Evolutionary conservation across 35 echinoderm and acorn worm genomes (phyloP), one percentile per base, ranked within the genome.

Genomic region (Antedon bifida): DNA sequence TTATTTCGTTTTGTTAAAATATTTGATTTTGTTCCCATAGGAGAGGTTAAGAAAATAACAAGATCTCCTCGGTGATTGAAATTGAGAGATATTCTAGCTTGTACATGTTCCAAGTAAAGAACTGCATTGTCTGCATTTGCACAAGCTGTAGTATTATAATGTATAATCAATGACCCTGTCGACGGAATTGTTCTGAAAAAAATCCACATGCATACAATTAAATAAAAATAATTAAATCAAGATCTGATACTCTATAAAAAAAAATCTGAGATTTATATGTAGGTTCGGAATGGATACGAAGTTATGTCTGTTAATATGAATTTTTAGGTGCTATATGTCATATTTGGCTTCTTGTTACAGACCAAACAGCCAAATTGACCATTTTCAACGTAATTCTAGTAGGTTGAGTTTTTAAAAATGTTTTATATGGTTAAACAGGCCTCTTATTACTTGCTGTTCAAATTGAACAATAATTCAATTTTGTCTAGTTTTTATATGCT

Each of bases 41-140:
- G 95, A 26, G 95, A 99, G 7, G 76, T 92, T 73, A 99, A 77
- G 11, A 39, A 30, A 31, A 99, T 99, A 33, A 86, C 83, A 7
- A 99, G 85, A 73, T 92, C 87, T 0, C 95, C 95, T 29, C 95
- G 76, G 33, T n/a, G 29, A 45, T 44, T 44, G 85, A 84, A 90
- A 30, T 42, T 73, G 0, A 99, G 34, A 0, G 90, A 82, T 75
- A 99, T 55, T 33, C 85, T 92, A 16, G 95, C 88, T 4, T 90
- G 83, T 0, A 90, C 95, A 33, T 92, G 90, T 64, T 99, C 95
- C 34, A 99, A 76, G 31, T 87, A 90, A 0, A 36, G 82, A 21
- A 99, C 75, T n/a, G 89, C 55, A 33, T 90, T 86, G 3, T 44
- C 73, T 19, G 73, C 31, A 13, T 30, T 56, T 13, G 36, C 55